These are phyloP conservation scores for Bombus ignitus DNA, from an alignment of 1,140 invertebrate genomes.

Conservation along the genomic window DNA sequence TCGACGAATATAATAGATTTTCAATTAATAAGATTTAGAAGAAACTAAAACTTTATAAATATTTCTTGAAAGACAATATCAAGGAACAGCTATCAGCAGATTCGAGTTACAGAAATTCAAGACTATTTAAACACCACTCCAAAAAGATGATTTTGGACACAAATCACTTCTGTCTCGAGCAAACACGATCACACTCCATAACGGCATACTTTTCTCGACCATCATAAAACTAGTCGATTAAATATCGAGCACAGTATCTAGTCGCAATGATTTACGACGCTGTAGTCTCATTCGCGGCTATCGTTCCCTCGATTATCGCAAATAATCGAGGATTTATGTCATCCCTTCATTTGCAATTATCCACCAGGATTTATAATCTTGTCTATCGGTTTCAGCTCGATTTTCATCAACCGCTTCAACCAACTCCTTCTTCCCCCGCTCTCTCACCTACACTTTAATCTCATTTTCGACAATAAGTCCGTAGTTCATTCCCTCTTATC, in stretches of 20 bases:
- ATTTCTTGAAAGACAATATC: no score
- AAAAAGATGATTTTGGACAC: no score
- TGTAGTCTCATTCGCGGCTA: slow-evolving; percentile 55
- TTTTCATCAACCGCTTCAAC: not conserved
- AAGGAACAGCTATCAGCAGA: no score
- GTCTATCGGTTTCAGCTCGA: slow-evolving; percentile 30
- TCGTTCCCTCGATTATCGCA: slow-evolving; percentile 55
- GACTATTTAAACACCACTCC: no score
- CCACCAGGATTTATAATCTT: slow-evolving; percentile 56
- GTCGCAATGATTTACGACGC: slow-evolving; percentile 57
- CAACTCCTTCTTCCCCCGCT: not conserved
- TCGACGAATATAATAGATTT: not conserved
- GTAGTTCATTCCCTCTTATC: slow-evolving; percentile 45
- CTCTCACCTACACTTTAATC: slow-evolving; percentile 32
- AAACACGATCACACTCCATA: not conserved
- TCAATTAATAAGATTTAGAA: no score
- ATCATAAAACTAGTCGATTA: slow-evolving; percentile 53
- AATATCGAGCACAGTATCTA: slow-evolving; percentile 43
- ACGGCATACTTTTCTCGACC: slow-evolving; percentile 11
- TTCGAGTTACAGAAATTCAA: no score
- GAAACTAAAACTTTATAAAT: no score
- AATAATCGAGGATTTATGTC: slow-evolving; percentile 59
- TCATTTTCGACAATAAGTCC: slow-evolving; percentile 24
- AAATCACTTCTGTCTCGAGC: not conserved
- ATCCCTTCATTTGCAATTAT: slow-evolving; percentile 50